These are phyloP conservation scores for Falcunculus frontatus DNA, from an alignment of 2,113 vertebrate genomes.

Conservation along the genomic window DNA sequence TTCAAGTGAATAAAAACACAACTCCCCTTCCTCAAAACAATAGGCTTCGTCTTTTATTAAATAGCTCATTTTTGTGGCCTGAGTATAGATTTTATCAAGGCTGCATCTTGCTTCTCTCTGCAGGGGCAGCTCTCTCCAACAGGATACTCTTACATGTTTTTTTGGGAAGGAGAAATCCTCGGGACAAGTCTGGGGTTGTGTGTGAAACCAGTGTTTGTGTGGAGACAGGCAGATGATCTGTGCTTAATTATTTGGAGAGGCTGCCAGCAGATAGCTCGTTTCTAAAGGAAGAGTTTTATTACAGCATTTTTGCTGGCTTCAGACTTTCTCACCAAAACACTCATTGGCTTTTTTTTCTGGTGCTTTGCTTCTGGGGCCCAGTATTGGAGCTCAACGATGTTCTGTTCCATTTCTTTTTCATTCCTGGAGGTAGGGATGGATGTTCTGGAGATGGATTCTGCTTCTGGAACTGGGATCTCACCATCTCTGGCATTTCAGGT, in stretches of 20 bases:
- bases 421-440: background rate
- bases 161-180: background rate
- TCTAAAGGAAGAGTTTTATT: background rate
- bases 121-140: background rate
- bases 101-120: background rate
- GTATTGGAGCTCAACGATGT: background rate
- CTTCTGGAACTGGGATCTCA: background rate
- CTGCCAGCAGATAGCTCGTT: background rate
- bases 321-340: background rate
- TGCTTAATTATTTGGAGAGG: background rate
- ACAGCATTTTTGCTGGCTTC: background rate
- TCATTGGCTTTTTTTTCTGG: background rate
- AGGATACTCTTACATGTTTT: background rate
- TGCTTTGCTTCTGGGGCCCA: background rate
- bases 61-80: background rate
- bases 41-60: background rate
- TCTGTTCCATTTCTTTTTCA: background rate
- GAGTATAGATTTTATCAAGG: background rate
- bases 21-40: background rate
- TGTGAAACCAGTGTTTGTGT: background rate
- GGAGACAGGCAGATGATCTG: background rate
- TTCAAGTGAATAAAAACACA: background rate
- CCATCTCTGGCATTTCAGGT: background rate
- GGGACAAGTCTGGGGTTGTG: background rate
- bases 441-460: background rate